Evolutionary conservation across 2,113 vertebrate genomes (phyloP).

Genomic region (Scolopax mira): DNA sequence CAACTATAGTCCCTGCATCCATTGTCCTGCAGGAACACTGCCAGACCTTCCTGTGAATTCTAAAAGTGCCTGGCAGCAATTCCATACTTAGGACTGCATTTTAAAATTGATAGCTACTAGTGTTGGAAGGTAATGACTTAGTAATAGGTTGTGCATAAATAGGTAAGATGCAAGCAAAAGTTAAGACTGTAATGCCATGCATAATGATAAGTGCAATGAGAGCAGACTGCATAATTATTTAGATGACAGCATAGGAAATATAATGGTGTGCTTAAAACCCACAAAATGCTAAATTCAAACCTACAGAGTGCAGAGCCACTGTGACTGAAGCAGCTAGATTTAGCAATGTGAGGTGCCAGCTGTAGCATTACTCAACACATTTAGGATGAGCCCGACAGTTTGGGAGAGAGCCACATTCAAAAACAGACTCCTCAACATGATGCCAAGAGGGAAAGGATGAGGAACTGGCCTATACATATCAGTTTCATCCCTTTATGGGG

Average conservation of each 20-base stretch:
- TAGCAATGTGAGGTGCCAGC: not conserved
- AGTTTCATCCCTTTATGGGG: not conserved
- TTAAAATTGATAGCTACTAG: not conserved
- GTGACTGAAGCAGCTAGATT: not conserved
- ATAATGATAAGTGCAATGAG: not conserved
- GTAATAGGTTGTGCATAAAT: not conserved
- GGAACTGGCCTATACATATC: not conserved
- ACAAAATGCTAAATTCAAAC: not conserved
- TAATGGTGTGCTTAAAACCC: not conserved
- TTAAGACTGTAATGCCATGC: not conserved
- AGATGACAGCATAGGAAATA: not conserved
- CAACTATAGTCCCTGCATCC: not conserved
- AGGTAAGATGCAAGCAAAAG: not conserved
- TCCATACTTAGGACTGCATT: not conserved
- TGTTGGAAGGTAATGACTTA: not conserved
- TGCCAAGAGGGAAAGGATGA: not conserved
- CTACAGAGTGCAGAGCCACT: not conserved
- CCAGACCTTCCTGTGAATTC: not conserved
- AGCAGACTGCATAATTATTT: not conserved
- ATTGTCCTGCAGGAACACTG: not conserved
- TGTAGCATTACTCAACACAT: not conserved
- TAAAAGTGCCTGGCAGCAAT: not conserved
- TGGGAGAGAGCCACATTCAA: not conserved
- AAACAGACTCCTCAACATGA: not conserved
- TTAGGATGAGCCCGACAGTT: not conserved